phyloP scores from a whole-genome alignment of 1,140 invertebrate genomes.

The Procambarus clarkii region DNA sequence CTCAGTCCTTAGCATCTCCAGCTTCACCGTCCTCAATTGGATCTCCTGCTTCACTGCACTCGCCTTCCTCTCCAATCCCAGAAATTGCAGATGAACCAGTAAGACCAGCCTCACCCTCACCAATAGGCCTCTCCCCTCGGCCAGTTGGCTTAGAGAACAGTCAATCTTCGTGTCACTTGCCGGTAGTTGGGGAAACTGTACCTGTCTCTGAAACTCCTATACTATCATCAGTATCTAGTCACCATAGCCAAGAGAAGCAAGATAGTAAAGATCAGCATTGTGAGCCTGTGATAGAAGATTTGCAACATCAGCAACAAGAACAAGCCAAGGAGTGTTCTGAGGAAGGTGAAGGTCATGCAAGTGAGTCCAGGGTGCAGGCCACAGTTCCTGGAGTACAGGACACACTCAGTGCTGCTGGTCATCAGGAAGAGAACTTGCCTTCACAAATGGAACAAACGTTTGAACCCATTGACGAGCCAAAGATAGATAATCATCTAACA shows the following conservation, averaged over 20 bases:
- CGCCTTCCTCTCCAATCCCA: slow-evolving; percentile 42
- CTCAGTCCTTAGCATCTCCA: slow-evolving; percentile 59
- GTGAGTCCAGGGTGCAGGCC: slow-evolving; percentile 28
- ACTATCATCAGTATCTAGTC: slow-evolving; percentile 61
- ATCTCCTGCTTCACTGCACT: slow-evolving; percentile 44
- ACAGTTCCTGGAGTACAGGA: slow-evolving; percentile 43
- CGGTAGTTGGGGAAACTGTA: slow-evolving; percentile 47
- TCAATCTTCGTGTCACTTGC: slow-evolving; percentile 52
- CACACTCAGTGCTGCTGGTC: slow-evolving; percentile 41
- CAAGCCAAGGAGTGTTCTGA: slow-evolving; percentile 31
- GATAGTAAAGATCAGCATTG: slow-evolving; percentile 44
- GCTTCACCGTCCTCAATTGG: slow-evolving; percentile 57
- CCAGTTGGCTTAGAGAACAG: slow-evolving; percentile 39
- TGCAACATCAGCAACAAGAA: slow-evolving; percentile 30
- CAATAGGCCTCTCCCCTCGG: slow-evolving; percentile 28
- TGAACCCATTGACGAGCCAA: slow-evolving; percentile 48
- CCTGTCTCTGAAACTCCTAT: slow-evolving; percentile 47
- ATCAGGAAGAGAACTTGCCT: slow-evolving; percentile 49
- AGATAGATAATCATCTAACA: slow-evolving; percentile 57
- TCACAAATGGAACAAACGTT: slow-evolving; percentile 62
- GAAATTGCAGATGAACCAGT: slow-evolving; percentile 38
- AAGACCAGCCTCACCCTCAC: slow-evolving; percentile 15
- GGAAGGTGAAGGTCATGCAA: slow-evolving; percentile 16
- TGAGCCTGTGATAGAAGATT: slow-evolving; percentile 51
- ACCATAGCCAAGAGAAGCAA: slow-evolving; percentile 54